phyloP scores from a whole-genome alignment of 2,797 vertebrate genomes.

The Numenius phaeopus region DNA sequence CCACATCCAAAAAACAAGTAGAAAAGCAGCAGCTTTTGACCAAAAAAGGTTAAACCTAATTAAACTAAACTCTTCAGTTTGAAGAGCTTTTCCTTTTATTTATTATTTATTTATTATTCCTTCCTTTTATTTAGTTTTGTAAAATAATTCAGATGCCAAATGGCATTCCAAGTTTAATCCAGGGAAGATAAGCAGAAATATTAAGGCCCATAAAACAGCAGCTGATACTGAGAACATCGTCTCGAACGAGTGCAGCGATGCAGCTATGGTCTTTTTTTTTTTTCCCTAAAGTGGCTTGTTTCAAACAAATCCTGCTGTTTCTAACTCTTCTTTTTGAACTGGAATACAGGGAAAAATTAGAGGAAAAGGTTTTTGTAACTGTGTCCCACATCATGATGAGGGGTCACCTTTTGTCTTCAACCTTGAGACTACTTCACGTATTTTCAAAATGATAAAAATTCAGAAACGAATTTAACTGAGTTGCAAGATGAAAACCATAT shows the following conservation, averaged over 20 bases:
- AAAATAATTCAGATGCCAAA: constrained; percentile 43
- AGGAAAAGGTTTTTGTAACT: not conserved
- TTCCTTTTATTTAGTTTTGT: constrained; percentile 44
- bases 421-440: not conserved
- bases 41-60: constrained; percentile 30
- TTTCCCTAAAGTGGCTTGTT: not conserved
- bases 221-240: not conserved
- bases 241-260: not conserved
- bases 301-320: not conserved
- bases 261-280: not conserved
- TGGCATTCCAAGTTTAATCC: constrained; percentile 42
- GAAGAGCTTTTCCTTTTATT: constrained; percentile 10
- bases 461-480: not conserved
- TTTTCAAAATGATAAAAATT: not conserved
- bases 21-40: not conserved
- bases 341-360: not conserved
- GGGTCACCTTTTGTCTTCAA: not conserved
- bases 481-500: not conserved
- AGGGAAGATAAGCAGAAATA: constrained; percentile 31
- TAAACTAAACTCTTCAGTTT: not conserved
- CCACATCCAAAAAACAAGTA: not conserved
- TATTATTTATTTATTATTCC: not conserved
- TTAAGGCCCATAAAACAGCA: not conserved
- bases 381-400: not conserved
- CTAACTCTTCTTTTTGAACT: not conserved